These are phyloP conservation scores for Drosophila lacteicornis DNA, from an alignment of 1,140 invertebrate genomes.

Conservation along the genomic window DNA sequence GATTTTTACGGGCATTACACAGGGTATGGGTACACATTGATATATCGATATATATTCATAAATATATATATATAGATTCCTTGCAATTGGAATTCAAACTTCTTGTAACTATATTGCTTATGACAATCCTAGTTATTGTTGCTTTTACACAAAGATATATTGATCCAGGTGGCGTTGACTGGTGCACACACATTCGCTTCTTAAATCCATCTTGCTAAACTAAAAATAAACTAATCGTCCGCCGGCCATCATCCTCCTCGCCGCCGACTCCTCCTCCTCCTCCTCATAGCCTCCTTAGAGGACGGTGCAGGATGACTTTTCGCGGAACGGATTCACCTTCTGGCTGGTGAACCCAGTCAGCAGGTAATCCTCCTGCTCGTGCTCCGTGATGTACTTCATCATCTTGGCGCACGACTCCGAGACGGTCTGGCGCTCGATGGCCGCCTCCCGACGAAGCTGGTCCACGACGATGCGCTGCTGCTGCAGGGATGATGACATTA, in stretches of 20 bases:
- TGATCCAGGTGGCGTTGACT: conserved; percentile 57
- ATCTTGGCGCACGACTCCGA: conserved; percentile 97
- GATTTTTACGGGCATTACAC: conserved; percentile 28
- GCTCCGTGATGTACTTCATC: conserved; percentile 96
- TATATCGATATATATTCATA: conserved; percentile 35
- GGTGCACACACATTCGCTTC: conserved; percentile 48
- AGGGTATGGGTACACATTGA: conserved; percentile 47
- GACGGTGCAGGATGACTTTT: conserved; percentile 96
- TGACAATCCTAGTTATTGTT: conserved; percentile 47
- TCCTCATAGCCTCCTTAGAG: conserved; percentile 87
- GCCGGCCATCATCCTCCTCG: conserved; percentile 11
- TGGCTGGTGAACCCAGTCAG: conserved; percentile 97
- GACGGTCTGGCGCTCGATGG: conserved; percentile 93
- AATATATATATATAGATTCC: conserved; percentile 36
- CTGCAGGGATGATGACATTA: conserved; percentile 95
- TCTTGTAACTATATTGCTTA: conserved; percentile 62
- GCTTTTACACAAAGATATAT: conserved; percentile 55
- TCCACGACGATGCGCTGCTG: conserved; percentile 97
- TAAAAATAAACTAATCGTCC: conserved; percentile 51
- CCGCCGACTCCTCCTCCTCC: background rate
- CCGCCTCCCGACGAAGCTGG: conserved; percentile 95
- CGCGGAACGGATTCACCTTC: conserved; percentile 98
- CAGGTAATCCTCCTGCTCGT: conserved; percentile 97
- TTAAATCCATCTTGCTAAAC: conserved; percentile 46
- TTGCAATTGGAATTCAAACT: conserved; percentile 33